Percentiles rank a stretch among this genome's conserved stretches.
Evolutionary conservation across 1,140 invertebrate genomes (phyloP).

Genomic region (Dendrolimus kikuchii): DNA sequence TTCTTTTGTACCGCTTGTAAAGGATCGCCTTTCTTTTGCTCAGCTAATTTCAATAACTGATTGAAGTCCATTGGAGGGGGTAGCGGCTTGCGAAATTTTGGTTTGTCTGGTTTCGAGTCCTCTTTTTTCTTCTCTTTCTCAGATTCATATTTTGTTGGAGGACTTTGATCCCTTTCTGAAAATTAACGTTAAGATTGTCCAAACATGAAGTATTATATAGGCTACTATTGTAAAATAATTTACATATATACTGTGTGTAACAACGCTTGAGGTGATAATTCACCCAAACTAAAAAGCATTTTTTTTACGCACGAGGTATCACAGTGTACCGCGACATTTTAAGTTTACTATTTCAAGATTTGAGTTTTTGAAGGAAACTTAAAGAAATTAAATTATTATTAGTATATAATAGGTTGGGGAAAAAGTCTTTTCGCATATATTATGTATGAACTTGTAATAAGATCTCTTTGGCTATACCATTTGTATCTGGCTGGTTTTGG

Average conservation of each 20-base stretch:
- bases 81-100: conserved; percentile 66
- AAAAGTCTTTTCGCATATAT: too few species aligned
- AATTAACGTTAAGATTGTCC: not conserved
- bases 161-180: conserved; percentile 43
- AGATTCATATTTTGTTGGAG: conserved; percentile 56
- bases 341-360: too few species aligned
- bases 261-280: too few species aligned
- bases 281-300: too few species aligned
- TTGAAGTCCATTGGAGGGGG: conserved; percentile 84
- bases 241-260: not conserved
- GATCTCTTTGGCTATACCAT: too few species aligned
- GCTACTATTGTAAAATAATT: not conserved
- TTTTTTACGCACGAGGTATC: too few species aligned
- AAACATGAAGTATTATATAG: not conserved
- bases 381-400: too few species aligned
- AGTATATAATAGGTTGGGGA: too few species aligned
- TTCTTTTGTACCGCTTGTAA: conserved; percentile 75
- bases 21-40: conserved; percentile 87
- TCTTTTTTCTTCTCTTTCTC: conserved; percentile 67
- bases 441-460: too few species aligned
- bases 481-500: too few species aligned
- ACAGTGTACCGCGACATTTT: too few species aligned
- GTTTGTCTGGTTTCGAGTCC: conserved; percentile 72
- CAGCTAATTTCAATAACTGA: conserved; percentile 83
- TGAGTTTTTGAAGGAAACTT: too few species aligned